Base-by-base conservation (phyloP, 2,888 invertebrate genomes). In the Frankliniella fusca region DNA sequence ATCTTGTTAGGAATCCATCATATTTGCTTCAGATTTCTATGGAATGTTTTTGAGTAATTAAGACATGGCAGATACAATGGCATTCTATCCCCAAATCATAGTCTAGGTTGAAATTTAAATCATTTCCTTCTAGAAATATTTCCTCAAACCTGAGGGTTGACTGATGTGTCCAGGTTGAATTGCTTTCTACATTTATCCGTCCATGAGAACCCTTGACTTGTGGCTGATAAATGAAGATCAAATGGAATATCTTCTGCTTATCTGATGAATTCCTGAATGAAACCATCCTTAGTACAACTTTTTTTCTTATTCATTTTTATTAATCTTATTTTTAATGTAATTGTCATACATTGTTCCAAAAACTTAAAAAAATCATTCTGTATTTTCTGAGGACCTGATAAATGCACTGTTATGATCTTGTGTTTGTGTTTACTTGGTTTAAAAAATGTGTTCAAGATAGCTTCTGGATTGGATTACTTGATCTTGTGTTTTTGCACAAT, bases 251-350 rank as follows among this genome's bases (percentile, higher is more conserved):
- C 61, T 61, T 27, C 23, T 76, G 70, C 70, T 76, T 76, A 76
- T 76, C 70, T 76, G 70, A 76, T 76, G 70, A 76, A 76, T 76
- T 76, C 70, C 70, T 76, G 23, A 76, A 23, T 76, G n/a, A 76
- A 76, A 76, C 70, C 27, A 27, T 76, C 70, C 70, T 76, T 76
- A 76, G 70, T 76, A 61, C 61, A 61, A 61, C 61, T 61, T 20
- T 61, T 61, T 20, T 61, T 61, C 20, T 61, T 61, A 20, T 76
- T 76, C 70, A 76, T 76, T 76, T 76, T 76, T 76, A 76, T 76
- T 76, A 76, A 11, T 61, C 5, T 54, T 54, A 54, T 54, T 54
- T 76, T 76, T 76, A 76, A 76, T 76, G 70, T 76, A 76, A 23
- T 23, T 76, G 27, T 76, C 70, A 27, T 76, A 76, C 70, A 76